A percentile compares a stretch with the other conserved stretches of the same genome.
These are phyloP conservation scores for Coilia nasus DNA, from an alignment of 2,797 vertebrate genomes.

Conservation along the genomic window DNA sequence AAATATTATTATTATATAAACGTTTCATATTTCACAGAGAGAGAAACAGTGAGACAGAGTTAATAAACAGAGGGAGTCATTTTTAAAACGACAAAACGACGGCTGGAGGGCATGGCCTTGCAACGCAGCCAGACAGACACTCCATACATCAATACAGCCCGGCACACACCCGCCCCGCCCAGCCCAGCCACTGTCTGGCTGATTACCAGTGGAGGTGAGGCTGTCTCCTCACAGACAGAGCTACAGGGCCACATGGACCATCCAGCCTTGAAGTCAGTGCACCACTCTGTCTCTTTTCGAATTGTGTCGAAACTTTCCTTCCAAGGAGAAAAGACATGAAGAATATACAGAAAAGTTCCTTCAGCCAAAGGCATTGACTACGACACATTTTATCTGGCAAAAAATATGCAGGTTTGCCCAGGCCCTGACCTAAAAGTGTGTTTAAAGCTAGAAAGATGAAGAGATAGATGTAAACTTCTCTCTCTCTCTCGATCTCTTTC, in stretches of 20 bases:
- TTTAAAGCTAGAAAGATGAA: background rate
- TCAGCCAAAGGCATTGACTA: constrained; percentile 51
- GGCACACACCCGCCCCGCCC: background rate
- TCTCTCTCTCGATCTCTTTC: constrained; percentile 42
- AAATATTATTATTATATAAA: no score
- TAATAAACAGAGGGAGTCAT: background rate
- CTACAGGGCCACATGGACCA: background rate
- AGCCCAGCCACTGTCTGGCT: background rate
- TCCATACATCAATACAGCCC: constrained; percentile 12
- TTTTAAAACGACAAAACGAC: background rate
- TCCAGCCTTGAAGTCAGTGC: background rate
- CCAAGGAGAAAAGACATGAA: background rate
- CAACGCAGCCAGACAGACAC: background rate
- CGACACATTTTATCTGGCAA: constrained; percentile 58
- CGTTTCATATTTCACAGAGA: background rate
- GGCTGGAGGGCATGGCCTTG: constrained; percentile 12
- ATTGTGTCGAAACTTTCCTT: no score
- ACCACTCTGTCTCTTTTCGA: background rate
- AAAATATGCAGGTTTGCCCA: constrained; percentile 38
- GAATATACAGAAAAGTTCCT: constrained; percentile 16
- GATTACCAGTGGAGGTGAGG: background rate
- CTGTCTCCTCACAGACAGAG: background rate
- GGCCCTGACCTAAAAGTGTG: constrained; percentile 20
- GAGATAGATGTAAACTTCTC: constrained; percentile 29
- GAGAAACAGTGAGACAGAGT: constrained; percentile 52